phyloP scores from a whole-genome alignment of 2,113 vertebrate genomes.

The Boleophthalmus pectinirostris region DNA sequence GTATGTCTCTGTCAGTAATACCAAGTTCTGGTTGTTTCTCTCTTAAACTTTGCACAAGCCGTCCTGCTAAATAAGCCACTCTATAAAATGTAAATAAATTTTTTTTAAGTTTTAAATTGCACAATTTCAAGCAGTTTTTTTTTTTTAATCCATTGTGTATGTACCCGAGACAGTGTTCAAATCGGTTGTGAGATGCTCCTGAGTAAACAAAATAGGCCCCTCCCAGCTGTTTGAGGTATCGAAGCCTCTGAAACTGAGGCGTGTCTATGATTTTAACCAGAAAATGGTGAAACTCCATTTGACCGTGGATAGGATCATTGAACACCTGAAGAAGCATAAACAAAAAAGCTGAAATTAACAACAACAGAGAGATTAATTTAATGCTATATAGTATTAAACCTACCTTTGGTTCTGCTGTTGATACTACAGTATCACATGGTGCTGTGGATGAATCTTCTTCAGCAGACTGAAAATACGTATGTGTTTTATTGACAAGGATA shows the following conservation, averaged over 20 bases:
- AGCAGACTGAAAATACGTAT: background rate
- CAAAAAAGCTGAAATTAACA: background rate
- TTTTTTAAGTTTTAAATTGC: background rate
- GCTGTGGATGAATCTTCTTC: background rate
- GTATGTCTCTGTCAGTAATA: constrained; percentile 78
- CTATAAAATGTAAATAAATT: constrained; percentile 58
- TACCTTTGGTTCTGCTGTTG: background rate
- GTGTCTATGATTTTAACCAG: constrained; percentile 92
- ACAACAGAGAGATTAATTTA: background rate
- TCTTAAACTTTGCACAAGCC: constrained; percentile 72
- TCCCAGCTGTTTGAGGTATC: constrained; percentile 93
- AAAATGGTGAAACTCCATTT: constrained; percentile 89
- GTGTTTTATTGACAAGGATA: background rate
- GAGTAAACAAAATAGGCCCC: constrained; percentile 91
- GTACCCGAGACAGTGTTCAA: constrained; percentile 29
- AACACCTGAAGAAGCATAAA: constrained; percentile 83
- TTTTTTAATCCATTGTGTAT: background rate
- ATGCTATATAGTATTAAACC: background rate
- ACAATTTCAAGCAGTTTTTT: background rate
- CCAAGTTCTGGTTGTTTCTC: constrained; percentile 67
- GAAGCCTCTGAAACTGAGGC: constrained; percentile 92
- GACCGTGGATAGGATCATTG: constrained; percentile 94
- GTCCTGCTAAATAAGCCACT: constrained; percentile 84
- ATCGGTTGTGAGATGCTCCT: constrained; percentile 78
- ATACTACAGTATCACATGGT: background rate